phyloP scores from a whole-genome alignment of 2,113 vertebrate species.

The Corvus moneduloides region DNA sequence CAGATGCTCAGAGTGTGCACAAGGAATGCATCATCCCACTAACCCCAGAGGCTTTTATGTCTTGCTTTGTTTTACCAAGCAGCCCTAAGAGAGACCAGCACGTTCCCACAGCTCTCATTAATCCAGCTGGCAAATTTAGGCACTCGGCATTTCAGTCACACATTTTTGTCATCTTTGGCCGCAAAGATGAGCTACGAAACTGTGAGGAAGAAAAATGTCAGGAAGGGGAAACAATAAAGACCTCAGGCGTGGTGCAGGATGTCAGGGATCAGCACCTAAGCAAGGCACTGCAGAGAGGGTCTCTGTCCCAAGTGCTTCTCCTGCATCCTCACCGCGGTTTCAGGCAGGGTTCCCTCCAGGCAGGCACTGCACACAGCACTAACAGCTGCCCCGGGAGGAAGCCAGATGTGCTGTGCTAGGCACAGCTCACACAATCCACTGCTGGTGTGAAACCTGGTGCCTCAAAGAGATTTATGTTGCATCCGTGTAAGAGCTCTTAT shows the following conservation, averaged over 20 bases:
- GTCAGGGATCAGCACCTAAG: background rate
- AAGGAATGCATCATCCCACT: background rate
- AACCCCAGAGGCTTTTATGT: background rate
- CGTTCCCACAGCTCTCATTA: background rate
- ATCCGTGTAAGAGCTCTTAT: rapidly evolving
- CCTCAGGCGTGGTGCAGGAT: background rate
- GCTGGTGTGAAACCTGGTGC: background rate
- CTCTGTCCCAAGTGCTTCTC: rapidly evolving
- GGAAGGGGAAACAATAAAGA: background rate
- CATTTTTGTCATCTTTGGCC: background rate
- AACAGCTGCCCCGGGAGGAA: background rate
- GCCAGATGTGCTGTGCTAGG: background rate
- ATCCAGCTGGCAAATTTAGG: background rate
- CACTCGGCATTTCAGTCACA: background rate
- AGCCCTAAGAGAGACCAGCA: background rate
- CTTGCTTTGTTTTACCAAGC: background rate
- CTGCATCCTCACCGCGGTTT: background rate
- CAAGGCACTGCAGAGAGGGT: background rate
- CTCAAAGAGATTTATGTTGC: background rate
- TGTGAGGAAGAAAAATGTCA: background rate
- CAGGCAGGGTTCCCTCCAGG: background rate
- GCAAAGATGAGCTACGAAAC: background rate
- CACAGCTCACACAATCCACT: background rate
- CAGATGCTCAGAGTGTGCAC: background rate
- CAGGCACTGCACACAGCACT: background rate